Percentiles rank a stretch among this genome's conserved stretches.
phyloP scores from a whole-genome alignment of 2,797 vertebrate genomes.

The Sparus aurata region DNA sequence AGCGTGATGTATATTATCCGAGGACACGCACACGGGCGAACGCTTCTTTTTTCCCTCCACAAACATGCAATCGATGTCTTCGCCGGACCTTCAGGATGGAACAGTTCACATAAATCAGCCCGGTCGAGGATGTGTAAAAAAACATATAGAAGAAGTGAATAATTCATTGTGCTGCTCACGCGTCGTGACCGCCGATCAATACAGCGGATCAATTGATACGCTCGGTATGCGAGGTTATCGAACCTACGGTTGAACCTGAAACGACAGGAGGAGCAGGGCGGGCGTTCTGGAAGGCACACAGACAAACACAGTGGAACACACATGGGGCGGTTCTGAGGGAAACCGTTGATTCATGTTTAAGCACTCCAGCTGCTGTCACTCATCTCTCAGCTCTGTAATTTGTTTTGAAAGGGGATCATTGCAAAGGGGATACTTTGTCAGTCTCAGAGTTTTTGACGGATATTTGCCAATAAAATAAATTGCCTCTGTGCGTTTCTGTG shows the following conservation, averaged over 20 bases:
- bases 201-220: not conserved
- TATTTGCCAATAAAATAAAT: slow-evolving; percentile 28
- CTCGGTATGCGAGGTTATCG: not conserved
- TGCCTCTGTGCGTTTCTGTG: slow-evolving; percentile 3
- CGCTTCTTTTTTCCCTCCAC: not conserved
- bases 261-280: not conserved
- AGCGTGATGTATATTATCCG: not conserved
- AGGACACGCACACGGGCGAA: not conserved
- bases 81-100: not conserved
- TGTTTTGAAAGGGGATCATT: slow-evolving; percentile 58
- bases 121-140: not conserved
- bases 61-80: not conserved
- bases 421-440: slow-evolving; percentile 44
- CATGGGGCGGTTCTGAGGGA: slow-evolving; percentile 32
- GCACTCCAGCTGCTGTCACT: slow-evolving; percentile 38
- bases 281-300: not conserved
- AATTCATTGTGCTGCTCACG: not conserved
- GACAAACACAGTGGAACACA: not conserved
- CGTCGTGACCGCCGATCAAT: not conserved
- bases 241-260: not conserved
- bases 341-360: slow-evolving; percentile 33
- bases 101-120: not conserved
- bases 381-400: slow-evolving; percentile 55
- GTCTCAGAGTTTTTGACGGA: slow-evolving; percentile 38
- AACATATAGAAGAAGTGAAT: not conserved